Conservation (phyloP, 2,888 invertebrate genomes). For the Pogonocherus hispidulus region DNA sequence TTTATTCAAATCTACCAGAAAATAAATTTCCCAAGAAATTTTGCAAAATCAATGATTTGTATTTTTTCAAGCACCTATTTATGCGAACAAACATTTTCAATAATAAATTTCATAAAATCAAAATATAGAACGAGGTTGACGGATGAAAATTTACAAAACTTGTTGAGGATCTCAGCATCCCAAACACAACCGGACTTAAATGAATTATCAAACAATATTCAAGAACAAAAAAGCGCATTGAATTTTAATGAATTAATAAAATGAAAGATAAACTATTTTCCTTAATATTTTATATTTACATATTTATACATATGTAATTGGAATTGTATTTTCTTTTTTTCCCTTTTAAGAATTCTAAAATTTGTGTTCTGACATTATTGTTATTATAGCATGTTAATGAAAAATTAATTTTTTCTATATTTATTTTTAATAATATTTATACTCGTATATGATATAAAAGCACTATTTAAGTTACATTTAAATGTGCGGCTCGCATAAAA, state of each 20-base stretch:
- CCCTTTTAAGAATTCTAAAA: background rate
- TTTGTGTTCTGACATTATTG: too few relatives aligned
- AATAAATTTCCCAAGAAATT: background rate
- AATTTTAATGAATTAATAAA: background rate
- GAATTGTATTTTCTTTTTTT: too few relatives aligned
- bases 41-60: background rate
- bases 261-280: background rate
- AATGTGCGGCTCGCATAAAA: background rate
- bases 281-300: background rate
- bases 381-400: too few relatives aligned
- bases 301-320: background rate
- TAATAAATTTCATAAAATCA: conserved; percentile 35
- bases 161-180: too few relatives aligned
- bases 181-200: too few relatives aligned
- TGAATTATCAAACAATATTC: background rate
- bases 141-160: conserved; percentile 12
- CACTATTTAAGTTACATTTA: background rate
- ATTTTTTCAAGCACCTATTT: background rate
- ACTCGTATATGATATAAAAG: background rate
- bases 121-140: conserved; percentile 27
- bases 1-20: conserved; percentile 41
- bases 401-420: too few relatives aligned
- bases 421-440: too few relatives aligned
- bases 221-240: background rate
- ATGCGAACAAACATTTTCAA: conserved; percentile 29